Percentiles rank a stretch among this genome's conserved stretches.
These are phyloP conservation scores for Heteropelma amictum DNA, from an alignment of 2,888 invertebrate species.

Conservation along the genomic window DNA sequence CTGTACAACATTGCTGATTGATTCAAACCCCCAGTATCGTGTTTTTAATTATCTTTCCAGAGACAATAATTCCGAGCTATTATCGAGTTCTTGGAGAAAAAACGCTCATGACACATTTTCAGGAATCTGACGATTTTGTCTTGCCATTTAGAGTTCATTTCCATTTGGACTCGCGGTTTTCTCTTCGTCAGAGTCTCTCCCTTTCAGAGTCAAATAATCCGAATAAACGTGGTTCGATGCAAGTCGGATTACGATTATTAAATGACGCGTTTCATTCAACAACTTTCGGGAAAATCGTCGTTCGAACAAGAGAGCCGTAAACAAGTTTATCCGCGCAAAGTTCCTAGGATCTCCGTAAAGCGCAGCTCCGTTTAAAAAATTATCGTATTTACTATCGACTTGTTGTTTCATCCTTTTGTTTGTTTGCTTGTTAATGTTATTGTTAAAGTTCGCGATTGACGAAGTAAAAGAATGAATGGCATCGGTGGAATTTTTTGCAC, in stretches of 20 bases:
- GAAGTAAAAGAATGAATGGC: constrained; percentile 24
- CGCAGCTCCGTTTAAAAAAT: constrained; percentile 8
- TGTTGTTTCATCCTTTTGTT: background rate
- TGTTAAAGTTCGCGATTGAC: constrained; percentile 32
- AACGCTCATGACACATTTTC: too few species aligned
- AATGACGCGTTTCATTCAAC: background rate
- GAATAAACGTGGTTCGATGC: background rate
- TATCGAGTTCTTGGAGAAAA: background rate
- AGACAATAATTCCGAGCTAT: background rate
- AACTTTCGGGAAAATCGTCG: too few species aligned
- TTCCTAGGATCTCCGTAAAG: too few species aligned
- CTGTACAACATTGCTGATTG: constrained; percentile 15
- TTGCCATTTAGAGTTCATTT: background rate
- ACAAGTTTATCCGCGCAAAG: too few species aligned
- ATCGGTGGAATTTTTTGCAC: constrained; percentile 3
- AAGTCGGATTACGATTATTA: background rate
- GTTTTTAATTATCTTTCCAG: background rate
- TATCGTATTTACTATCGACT: constrained; percentile 12
- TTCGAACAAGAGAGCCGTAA: too few species aligned
- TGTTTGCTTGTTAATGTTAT: constrained; percentile 32
- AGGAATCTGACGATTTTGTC: background rate
- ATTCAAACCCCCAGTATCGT: background rate
- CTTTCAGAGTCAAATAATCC: background rate
- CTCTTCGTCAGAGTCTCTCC: background rate
- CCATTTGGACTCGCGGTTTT: background rate